Conservation (phyloP, 2,888 invertebrate genomes). For the Meiosimyza platycephala region DNA sequence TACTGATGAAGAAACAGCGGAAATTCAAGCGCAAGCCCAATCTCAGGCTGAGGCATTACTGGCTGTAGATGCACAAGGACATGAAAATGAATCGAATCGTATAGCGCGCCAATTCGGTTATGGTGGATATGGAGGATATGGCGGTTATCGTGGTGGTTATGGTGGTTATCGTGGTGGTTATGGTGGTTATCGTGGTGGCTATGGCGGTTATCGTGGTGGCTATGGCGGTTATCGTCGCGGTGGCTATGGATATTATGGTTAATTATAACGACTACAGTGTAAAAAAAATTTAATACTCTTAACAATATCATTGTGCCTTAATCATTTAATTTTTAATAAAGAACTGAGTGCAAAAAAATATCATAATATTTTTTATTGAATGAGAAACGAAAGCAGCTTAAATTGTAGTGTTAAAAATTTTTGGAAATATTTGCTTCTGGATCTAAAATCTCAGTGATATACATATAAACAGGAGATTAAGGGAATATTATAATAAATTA, state of each 20-base stretch:
- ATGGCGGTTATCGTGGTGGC: constrained; percentile 39
- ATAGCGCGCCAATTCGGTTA: constrained; percentile 47
- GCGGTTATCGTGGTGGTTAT: constrained; percentile 32
- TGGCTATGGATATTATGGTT: constrained; percentile 27
- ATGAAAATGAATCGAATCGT: constrained; percentile 51
- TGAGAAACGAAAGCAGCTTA: no score
- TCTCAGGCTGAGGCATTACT: constrained; percentile 42
- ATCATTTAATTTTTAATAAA: no score
- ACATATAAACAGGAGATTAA: no score
- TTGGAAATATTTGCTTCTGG: no score
- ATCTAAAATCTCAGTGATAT: no score
- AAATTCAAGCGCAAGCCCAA: constrained; percentile 26
- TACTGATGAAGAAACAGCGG: constrained; percentile 31
- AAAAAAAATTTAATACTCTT: no score
- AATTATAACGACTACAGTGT: no score
- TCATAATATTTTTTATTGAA: no score
- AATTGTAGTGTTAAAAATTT: no score
- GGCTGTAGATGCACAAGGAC: constrained; percentile 47
- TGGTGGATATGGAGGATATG: constrained; percentile 40
- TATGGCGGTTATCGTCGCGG: constrained; percentile 28
- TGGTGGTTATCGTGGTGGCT: constrained; percentile 37
- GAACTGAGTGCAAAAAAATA: no score
- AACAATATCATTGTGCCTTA: no score
- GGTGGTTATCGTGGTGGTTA: constrained; percentile 39
- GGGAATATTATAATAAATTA: no score